Percentiles rank a stretch among this genome's conserved stretches.
phyloP scores from a whole-genome alignment of 2,888 invertebrate species.

The Epinotia ramella region DNA sequence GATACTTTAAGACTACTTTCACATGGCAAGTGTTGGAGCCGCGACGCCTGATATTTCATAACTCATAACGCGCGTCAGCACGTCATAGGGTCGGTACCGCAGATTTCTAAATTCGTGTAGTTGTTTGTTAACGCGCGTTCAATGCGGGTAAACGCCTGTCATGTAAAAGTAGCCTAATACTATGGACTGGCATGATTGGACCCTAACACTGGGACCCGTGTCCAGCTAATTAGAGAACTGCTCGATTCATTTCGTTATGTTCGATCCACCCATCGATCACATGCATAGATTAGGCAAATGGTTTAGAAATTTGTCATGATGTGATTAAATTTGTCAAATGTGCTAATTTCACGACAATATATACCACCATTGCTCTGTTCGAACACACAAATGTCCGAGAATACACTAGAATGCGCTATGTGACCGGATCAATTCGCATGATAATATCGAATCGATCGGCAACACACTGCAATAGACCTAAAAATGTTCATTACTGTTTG shows the following conservation, averaged over 20 bases:
- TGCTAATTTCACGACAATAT: slow-evolving; percentile 16
- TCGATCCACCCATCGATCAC: slow-evolving; percentile 4
- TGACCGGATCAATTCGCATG: slow-evolving; percentile 44
- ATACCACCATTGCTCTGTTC: slow-evolving; percentile 8
- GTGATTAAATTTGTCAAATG: slow-evolving; percentile 30
- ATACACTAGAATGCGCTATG: slow-evolving; percentile 37
- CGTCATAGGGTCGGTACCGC: not conserved
- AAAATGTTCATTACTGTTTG: slow-evolving; percentile 51
- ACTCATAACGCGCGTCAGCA: not conserved
- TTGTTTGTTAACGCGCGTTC: not conserved
- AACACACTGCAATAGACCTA: slow-evolving; percentile 26
- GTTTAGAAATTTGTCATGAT: slow-evolving; percentile 16
- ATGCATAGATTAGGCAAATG: not conserved
- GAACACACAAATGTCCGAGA: not conserved
- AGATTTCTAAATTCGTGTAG: not conserved
- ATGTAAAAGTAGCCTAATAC: not conserved
- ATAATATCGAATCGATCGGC: slow-evolving; percentile 30
- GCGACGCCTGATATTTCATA: not conserved
- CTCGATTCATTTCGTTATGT: not conserved
- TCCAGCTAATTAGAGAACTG: slow-evolving; percentile 1
- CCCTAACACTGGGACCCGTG: not conserved
- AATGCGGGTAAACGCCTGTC: not conserved
- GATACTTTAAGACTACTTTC: not conserved
- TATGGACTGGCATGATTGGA: slow-evolving; percentile 14
- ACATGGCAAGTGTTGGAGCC: not conserved